Percentiles rank a stretch among this genome's conserved stretches.
phyloP scores from a whole-genome alignment of 2,888 invertebrate species.

The Phaonia tiefii region DNA sequence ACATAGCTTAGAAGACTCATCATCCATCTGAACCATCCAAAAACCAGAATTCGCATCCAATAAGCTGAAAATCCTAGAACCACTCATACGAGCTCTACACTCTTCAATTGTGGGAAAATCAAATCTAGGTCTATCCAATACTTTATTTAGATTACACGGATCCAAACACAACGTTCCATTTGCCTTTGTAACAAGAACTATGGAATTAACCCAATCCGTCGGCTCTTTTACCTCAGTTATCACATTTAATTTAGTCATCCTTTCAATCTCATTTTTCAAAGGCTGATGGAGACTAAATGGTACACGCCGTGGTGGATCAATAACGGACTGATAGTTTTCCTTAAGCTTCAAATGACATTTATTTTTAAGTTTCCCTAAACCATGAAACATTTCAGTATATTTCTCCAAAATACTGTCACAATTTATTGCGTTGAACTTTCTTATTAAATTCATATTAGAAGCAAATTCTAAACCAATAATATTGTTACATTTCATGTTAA shows the following conservation, averaged over 20 bases:
- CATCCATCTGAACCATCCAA: too few species aligned
- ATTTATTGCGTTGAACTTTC: conserved; percentile 33
- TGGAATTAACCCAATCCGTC: too few species aligned
- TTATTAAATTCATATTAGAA: conserved; percentile 43
- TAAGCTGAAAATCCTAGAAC: conserved; percentile 38
- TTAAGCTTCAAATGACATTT: conserved; percentile 43
- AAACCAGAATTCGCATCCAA: too few species aligned
- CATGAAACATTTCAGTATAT: conserved; percentile 45
- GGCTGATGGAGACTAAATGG: neutral
- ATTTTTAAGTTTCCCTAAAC: conserved; percentile 40
- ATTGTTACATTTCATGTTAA: conserved; percentile 38
- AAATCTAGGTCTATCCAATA: conserved; percentile 10
- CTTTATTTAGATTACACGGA: conserved; percentile 52
- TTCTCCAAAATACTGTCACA: conserved; percentile 39
- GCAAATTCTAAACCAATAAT: conserved; percentile 39
- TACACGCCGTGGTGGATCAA: conserved; percentile 1
- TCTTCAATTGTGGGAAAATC: too few species aligned
- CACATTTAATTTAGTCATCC: neutral
- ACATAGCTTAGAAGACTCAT: too few species aligned
- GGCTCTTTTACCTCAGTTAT: too few species aligned
- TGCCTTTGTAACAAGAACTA: too few species aligned
- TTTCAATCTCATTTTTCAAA: neutral
- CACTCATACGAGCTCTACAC: too few species aligned
- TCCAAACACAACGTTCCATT: neutral
- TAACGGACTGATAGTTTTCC: conserved; percentile 16